Base-by-base conservation (phyloP, 2,797 vertebrate genomes). In the Remorina albescens region DNA sequence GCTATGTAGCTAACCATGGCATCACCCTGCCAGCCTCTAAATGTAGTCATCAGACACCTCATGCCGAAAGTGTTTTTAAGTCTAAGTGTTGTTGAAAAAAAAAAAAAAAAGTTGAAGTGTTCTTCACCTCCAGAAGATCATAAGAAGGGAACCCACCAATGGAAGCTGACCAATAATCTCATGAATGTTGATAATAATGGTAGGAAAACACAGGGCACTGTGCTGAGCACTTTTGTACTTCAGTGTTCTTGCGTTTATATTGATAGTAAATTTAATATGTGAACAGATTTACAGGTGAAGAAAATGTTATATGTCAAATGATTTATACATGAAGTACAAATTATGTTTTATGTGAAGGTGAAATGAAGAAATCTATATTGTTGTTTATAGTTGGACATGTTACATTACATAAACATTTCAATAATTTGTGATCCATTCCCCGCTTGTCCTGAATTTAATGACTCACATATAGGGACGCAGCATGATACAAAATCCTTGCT, bases 211-310 rank as follows among this genome's bases (percentile, higher is more conserved):
- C 74, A 60, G 71, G 25, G 75, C 81, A 85, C 84, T 88, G 55
- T 82, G 75, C 67, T 61, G 65, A 88, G 94, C 93, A 95, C 95
- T 94, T 94, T 92, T 86, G 84, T 88, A 91, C 72, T 64, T 86
- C 94, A 95, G 95, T 95, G 93, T 95, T 95, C 86, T 64, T 36
- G 54, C 82, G 37, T 74, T 82, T 72, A 81, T 78, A 81, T 78
- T 10, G 11, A 68, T 69, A 66, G 71, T 68, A 41, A 87, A 80
- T 74, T 56, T 74, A 3, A 30, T 30, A 30, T 6, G 30, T 30
- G 30, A 30, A 30, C 30, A 30, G 53, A 73, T 71, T 74, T 77
- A 86, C 69, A 63, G 59, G 78, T 80, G 50, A 84, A 78, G 67
- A 28, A 81, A 76, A 82, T 78, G 32, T 88, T 82, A 68, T 76